Base-by-base conservation (phyloP, 1,140 invertebrate genomes). In the Nasonia giraulti region DNA sequence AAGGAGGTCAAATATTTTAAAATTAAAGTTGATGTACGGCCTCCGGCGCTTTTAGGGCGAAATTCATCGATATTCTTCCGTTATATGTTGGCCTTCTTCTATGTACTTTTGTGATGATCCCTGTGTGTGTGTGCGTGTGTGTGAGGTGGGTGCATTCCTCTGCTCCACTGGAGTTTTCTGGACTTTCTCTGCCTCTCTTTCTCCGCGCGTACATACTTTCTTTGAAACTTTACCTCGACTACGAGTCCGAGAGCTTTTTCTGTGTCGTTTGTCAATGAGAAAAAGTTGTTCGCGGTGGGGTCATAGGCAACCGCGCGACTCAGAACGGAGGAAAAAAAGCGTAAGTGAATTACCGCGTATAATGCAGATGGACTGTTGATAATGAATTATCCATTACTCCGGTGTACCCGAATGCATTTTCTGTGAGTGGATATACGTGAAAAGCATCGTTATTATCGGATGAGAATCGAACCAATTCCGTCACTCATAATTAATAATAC, bases 1-100 rank as follows among this genome's bases (percentile, higher is more conserved):
- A 75, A 75, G 20, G 10, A 44, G 73, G 37, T 75, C 37, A 75
- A 44, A 75, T 75, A 33, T 75, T 40, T 75, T 75, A 33, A 44
- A 75, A 75, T 75, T 40, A 75, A 75, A 75, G 33, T 75, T n/a
- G 2, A 8, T 0, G 40, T 40, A 10, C 14, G 10, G 23, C 73
- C 33, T 2, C 17, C 7, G 27, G 3, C 40, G 31, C 37, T 44
- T 44, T 62, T 33, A n/a, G 23, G 33, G 37, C 23, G 20, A 40
- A 74, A 74, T 74, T 74, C 17, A 40, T 14, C 73, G 8, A 40
- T 40, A 75, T 17, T 5, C 27, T 71, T 33, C 10, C n/a, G 50
- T 55, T 7, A 17, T 62, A 44, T 8, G 12, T 27, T 71, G 1
- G 27, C 27, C 68, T 31, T 71, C 23, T 69, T 6, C 0, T 37